These are phyloP conservation scores for Clarias macrocephalus DNA, from an alignment of 2,113 vertebrate species.

Conservation along the genomic window DNA sequence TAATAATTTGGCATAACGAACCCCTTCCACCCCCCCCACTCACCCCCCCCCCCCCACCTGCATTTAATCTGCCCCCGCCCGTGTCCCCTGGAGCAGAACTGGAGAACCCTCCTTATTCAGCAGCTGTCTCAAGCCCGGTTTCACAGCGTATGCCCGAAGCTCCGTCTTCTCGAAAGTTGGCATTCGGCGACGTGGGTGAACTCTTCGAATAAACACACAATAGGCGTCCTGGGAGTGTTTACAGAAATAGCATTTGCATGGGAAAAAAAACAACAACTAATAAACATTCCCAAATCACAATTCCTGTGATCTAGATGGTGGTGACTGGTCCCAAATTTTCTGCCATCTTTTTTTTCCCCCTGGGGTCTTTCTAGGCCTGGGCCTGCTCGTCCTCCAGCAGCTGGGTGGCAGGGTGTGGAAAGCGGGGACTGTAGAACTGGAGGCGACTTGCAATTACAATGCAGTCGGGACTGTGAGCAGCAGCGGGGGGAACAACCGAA, in stretches of 20 bases:
- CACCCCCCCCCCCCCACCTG: no score
- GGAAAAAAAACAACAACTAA: constrained; percentile 49
- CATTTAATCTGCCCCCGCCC: not conserved
- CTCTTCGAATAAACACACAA: constrained; percentile 39
- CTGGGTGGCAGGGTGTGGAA: constrained; percentile 64
- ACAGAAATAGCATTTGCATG: constrained; percentile 35
- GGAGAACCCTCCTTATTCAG: constrained; percentile 13
- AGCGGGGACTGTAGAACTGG: constrained; percentile 47
- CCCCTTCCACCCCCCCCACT: not conserved
- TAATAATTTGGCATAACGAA: constrained; percentile 55
- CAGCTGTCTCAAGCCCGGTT: constrained; percentile 7
- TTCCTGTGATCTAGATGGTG: constrained; percentile 51
- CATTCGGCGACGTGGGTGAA: constrained; percentile 15
- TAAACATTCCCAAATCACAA: constrained; percentile 51
- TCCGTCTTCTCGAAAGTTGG: not conserved
- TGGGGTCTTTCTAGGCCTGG: constrained; percentile 49
- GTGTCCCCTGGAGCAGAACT: constrained; percentile 24
- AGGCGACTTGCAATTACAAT: constrained; percentile 45
- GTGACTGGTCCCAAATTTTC: constrained; percentile 54
- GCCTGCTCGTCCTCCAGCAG: constrained; percentile 60
- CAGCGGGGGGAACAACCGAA: constrained; percentile 55
- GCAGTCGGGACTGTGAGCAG: constrained; percentile 63
- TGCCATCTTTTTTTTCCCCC: constrained; percentile 61
- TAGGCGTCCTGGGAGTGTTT: constrained; percentile 12
- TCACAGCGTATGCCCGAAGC: constrained; percentile 4